Conservation (phyloP, 2,113 vertebrate species). For the Chaetorhynchus papuensis region DNA sequence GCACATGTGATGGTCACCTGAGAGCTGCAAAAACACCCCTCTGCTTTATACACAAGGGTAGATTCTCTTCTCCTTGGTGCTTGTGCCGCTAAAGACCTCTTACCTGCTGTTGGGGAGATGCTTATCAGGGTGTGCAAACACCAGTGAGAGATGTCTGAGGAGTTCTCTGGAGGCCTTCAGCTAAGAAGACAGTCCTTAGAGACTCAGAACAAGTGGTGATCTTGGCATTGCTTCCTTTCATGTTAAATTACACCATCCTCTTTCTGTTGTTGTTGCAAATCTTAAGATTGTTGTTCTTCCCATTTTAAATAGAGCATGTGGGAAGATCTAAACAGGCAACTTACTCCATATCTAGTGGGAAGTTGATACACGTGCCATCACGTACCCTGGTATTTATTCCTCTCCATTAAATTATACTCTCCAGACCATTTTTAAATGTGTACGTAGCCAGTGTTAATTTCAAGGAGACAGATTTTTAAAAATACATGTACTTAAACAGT, state of each 20-base stretch:
- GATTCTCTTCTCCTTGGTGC: neutral
- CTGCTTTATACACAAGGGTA: neutral
- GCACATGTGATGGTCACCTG: fast-evolving
- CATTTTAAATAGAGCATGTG: neutral
- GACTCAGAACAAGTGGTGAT: neutral
- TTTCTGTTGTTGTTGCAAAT: neutral
- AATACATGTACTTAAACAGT: slow-evolving; percentile 23
- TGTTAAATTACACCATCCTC: neutral
- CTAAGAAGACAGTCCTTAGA: neutral
- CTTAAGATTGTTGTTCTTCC: neutral
- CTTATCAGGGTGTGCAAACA: neutral
- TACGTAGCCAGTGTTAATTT: neutral
- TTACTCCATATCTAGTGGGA: neutral
- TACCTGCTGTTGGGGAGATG: neutral
- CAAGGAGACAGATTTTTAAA: slow-evolving; percentile 38
- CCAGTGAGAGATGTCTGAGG: neutral
- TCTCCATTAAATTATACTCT: neutral
- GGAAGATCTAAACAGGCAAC: neutral
- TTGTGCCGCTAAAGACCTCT: neutral
- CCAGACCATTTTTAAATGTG: neutral
- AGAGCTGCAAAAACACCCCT: neutral
- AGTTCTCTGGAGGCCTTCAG: neutral
- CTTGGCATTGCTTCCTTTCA: neutral
- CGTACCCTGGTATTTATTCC: neutral
- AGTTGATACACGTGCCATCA: neutral